phyloP scores from a whole-genome alignment of 2,113 vertebrate species.

The Catharus bicknelli region DNA sequence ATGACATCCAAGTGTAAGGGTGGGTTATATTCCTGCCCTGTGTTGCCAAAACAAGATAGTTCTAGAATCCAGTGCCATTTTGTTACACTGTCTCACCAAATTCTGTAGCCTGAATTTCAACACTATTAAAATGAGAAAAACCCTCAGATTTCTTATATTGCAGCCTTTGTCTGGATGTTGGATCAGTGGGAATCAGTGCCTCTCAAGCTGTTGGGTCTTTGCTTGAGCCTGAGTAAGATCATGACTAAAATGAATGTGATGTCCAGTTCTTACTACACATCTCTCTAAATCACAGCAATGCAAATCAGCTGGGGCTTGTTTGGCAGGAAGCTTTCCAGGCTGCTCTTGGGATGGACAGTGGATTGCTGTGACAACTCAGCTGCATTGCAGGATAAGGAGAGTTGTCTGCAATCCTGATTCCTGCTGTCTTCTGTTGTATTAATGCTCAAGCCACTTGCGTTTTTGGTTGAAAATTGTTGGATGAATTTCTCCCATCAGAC shows the following conservation, averaged over 20 bases:
- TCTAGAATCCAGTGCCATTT: not conserved
- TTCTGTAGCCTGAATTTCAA: not conserved
- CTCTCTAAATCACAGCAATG: not conserved
- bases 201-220: not conserved
- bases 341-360: not conserved
- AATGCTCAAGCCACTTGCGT: not conserved
- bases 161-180: not conserved
- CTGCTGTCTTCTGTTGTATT: not conserved
- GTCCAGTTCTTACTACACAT: not conserved
- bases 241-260: not conserved
- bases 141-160: not conserved
- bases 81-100: not conserved
- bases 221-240: not conserved
- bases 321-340: not conserved
- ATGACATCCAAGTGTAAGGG: not conserved
- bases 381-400: not conserved
- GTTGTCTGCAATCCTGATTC: not conserved
- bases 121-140: not conserved
- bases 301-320: not conserved
- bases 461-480: slow-evolving; percentile 30
- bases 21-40: not conserved
- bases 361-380: not conserved
- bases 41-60: not conserved
- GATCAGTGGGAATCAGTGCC: not conserved
- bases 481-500: not conserved